phyloP scores from a whole-genome alignment of 2,113 vertebrate species.

The Scomber scombrus region DNA sequence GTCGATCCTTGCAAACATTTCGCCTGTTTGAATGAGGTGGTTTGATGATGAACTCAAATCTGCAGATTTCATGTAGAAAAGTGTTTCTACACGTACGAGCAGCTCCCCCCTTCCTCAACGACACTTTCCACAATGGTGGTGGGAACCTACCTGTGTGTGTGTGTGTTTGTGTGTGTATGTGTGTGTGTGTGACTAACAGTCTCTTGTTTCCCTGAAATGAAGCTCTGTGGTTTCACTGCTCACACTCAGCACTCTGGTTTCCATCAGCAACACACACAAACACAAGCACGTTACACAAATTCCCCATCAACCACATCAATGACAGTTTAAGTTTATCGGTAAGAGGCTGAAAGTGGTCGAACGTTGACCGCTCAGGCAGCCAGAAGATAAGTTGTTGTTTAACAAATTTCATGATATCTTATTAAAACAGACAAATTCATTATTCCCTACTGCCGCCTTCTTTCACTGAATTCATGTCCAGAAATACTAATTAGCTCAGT shows the following conservation, averaged over 20 bases:
- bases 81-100: neutral
- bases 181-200: conserved; percentile 41
- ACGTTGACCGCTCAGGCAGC: too few relatives aligned
- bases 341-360: too few relatives aligned
- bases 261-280: conserved; percentile 40
- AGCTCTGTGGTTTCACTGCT: conserved; percentile 67
- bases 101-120: neutral
- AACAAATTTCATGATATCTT: too few relatives aligned
- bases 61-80: neutral
- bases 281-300: neutral
- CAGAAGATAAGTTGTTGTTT: too few relatives aligned
- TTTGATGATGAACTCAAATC: conserved; percentile 8
- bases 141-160: conserved; percentile 32
- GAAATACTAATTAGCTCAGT: too few relatives aligned
- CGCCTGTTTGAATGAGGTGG: neutral
- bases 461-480: too few relatives aligned
- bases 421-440: too few relatives aligned
- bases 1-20: neutral
- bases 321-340: neutral
- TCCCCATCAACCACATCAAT: neutral
- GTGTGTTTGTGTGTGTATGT: conserved; percentile 17
- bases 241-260: conserved; percentile 50
- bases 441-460: too few relatives aligned
- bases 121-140: conserved; percentile 31
- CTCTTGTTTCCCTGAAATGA: conserved; percentile 70